Conservation (phyloP, 1,140 invertebrate species). For the Anoplolepis gracilipes region DNA sequence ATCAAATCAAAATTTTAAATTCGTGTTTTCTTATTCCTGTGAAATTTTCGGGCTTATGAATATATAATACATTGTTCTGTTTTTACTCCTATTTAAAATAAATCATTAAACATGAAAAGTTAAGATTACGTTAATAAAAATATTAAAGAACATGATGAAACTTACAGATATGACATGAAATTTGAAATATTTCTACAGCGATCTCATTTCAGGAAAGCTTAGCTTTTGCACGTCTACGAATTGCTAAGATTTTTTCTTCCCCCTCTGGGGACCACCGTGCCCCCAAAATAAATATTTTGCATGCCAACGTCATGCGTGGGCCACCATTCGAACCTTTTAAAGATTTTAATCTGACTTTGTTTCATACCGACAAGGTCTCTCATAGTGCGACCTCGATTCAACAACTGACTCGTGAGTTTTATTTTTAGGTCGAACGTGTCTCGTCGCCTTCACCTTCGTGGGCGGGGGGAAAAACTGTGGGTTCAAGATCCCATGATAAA, state of each 20-base stretch:
- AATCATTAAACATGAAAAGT: not conserved
- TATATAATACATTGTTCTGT: too few relatives aligned
- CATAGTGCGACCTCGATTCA: conserved; percentile 53
- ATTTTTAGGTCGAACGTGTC: conserved; percentile 63
- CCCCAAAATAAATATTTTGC: conserved; percentile 41
- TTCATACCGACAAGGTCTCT: conserved; percentile 53
- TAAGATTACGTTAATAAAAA: conserved; percentile 3
- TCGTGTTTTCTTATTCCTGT: too few relatives aligned
- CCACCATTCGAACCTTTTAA: conserved; percentile 13
- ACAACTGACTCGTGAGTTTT: conserved; percentile 54
- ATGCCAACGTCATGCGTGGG: not conserved
- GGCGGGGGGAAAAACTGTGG: conserved; percentile 21
- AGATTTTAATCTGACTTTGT: conserved; percentile 70
- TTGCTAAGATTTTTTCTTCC: conserved; percentile 1
- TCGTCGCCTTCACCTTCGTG: conserved; percentile 44
- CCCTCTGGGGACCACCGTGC: too few relatives aligned
- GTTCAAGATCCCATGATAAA: conserved; percentile 62
- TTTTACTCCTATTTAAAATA: not conserved
- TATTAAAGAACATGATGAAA: not conserved
- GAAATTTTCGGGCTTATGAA: too few relatives aligned
- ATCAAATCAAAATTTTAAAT: too few relatives aligned
- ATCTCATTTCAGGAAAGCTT: not conserved
- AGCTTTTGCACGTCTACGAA: not conserved
- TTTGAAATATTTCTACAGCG: not conserved
- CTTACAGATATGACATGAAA: not conserved